Base-by-base conservation (phyloP, 2,113 vertebrate genomes). In the Seriola quinqueradiata region DNA sequence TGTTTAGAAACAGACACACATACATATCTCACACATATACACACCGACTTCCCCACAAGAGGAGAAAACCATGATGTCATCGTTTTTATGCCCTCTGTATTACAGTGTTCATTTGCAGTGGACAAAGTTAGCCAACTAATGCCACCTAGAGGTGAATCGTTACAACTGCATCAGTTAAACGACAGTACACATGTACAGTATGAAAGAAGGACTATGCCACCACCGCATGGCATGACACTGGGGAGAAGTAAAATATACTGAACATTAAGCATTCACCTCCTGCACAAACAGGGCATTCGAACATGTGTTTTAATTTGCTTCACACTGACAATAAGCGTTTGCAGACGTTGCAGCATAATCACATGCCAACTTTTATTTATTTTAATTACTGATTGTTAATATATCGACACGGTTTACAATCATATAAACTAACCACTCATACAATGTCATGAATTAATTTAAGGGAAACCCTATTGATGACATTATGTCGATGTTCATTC, bases 61-160 rank as follows among this genome's bases (percentile, higher is more conserved):
- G 81, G 72, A 84, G 86, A 91, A 92, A 93, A 91, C 77, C 68
- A 94, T 94, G 92, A 94, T 92, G 90, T 94, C 89, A 94, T 93
- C 93, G 74, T 93, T 93, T 94, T 88, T 89, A 82, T 87, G 82
- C 74, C 70, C 75, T 86, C 83, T 87, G 83, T 87, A 70, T 90
- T 83, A 85, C 82, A 72, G 84, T 86, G 85, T 72, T 77, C 36
- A 0, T 85, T 87, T 76, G 52, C 71, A 82, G 40, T 50, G 69
- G 54, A 75, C 50, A 86, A 87, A 87, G 54, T 70, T 87, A 87
- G 90, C 84, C 65, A 86, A 89, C 86, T 78, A 55, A 81, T 87
- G 90, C 93, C 93, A 90, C 85, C 92, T 92, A 90, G 81, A 87
- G 93, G 90, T 5, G 19, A 64, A 19, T 23, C 34, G 2, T 3